phyloP scores from a whole-genome alignment of 2,797 vertebrate species.

The Fistularia tabacaria region DNA sequence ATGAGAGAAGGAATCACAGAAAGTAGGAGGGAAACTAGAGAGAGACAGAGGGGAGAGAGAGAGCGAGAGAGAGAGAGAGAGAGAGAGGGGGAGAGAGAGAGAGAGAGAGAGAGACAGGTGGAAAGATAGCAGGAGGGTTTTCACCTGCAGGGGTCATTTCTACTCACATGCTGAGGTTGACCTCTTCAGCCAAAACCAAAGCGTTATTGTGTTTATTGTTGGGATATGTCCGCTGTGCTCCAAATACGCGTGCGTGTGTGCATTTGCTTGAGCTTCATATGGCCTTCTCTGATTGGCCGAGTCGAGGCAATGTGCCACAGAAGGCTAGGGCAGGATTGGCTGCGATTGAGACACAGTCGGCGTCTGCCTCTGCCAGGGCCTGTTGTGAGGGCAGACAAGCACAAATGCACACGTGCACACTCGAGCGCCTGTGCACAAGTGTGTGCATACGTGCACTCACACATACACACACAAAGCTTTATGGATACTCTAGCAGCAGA shows the following conservation, averaged over 20 bases:
- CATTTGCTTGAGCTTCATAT: conserved; percentile 5
- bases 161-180: conserved; percentile 14
- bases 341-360: conserved; percentile 38
- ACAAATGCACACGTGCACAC: conserved; percentile 20
- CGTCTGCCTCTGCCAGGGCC: conserved; percentile 49
- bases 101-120: conserved; percentile 4
- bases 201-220: conserved; percentile 14
- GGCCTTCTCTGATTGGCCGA: conserved; percentile 47
- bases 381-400: conserved; percentile 64
- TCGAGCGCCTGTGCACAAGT: conserved; percentile 13
- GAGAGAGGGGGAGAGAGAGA: conserved; percentile 11
- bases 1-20: background rate
- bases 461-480: conserved; percentile 35
- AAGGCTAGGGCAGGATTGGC: conserved; percentile 45
- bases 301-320: conserved; percentile 40
- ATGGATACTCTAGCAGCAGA: conserved; percentile 60
- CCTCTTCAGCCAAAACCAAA: conserved; percentile 26
- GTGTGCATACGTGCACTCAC: conserved; percentile 32
- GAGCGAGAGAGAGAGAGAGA: background rate
- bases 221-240: too few relatives aligned
- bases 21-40: background rate
- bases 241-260: conserved; percentile 6
- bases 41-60: background rate
- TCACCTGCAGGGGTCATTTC: conserved; percentile 12
- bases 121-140: conserved; percentile 20